Evolutionary conservation across 92 coral and sea anemone species (phyloP).

Genomic region (Epizoanthus ramosus): DNA sequence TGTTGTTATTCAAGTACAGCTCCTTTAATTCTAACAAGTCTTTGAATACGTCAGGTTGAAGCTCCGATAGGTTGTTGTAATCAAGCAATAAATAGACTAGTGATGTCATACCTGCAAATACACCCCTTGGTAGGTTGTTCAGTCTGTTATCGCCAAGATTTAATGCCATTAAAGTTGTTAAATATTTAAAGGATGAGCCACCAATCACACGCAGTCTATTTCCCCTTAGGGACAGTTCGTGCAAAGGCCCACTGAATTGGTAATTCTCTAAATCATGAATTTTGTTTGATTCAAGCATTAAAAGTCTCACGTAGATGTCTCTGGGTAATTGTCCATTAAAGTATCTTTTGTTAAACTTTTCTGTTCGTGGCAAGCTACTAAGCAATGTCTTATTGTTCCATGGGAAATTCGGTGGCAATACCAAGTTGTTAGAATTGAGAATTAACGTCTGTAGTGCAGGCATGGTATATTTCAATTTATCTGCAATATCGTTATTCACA

Average conservation of each 20-base stretch:
- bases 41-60: neutral
- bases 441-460: conserved; percentile 16
- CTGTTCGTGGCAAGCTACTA: neutral
- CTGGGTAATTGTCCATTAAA: neutral
- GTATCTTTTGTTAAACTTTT: neutral
- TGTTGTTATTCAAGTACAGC: conserved; percentile 5
- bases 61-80: conserved; percentile 20
- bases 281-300: neutral
- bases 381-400: conserved; percentile 20
- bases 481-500: neutral
- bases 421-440: neutral
- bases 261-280: neutral
- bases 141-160: conserved; percentile 22
- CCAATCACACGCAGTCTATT: neutral
- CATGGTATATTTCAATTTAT: conserved; percentile 19
- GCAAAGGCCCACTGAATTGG: neutral
- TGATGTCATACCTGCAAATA: neutral
- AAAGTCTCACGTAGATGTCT: neutral
- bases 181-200: neutral
- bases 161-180: neutral
- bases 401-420: conserved; percentile 19
- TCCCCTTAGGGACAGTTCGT: conserved; percentile 8
- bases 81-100: neutral
- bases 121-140: neutral
- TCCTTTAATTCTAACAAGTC: neutral